Conservation (phyloP, 1,140 invertebrate species). For the Drosophila erecta region DNA sequence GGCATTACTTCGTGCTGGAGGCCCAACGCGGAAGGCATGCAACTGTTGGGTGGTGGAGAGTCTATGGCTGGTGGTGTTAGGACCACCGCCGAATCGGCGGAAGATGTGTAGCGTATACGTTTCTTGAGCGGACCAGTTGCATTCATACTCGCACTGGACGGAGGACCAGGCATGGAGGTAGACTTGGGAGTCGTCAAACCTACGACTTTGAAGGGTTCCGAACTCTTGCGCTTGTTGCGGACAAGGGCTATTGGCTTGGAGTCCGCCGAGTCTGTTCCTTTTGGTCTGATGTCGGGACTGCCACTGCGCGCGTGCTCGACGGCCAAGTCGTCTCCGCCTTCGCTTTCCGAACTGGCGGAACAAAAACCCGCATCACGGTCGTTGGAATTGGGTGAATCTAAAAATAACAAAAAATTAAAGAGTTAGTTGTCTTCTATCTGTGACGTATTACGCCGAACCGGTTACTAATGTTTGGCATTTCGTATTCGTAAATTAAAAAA, state of each 20-base stretch:
- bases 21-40: constrained; percentile 62
- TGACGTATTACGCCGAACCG: constrained; percentile 34
- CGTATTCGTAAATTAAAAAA: constrained; percentile 42
- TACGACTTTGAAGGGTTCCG: constrained; percentile 87
- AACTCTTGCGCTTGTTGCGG: constrained; percentile 89
- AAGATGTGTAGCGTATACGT: constrained; percentile 85
- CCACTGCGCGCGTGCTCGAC: constrained; percentile 61
- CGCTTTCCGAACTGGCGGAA: constrained; percentile 86
- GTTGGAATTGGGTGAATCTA: constrained; percentile 82
- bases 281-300: constrained; percentile 85
- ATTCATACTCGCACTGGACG: constrained; percentile 7
- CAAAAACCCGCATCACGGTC: constrained; percentile 90
- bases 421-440: constrained; percentile 45
- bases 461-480: constrained; percentile 27
- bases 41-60: constrained; percentile 71
- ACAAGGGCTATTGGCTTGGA: constrained; percentile 87
- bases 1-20: constrained; percentile 81
- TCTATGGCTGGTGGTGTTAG: constrained; percentile 61
- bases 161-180: constrained; percentile 2
- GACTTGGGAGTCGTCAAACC: constrained; percentile 6
- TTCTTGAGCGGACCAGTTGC: constrained; percentile 88
- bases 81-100: constrained; percentile 63
- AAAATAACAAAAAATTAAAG: constrained; percentile 48
- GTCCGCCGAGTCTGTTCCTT: constrained; percentile 88
- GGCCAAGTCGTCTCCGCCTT: constrained; percentile 86